Percentiles rank a stretch among this genome's conserved stretches.
Conservation (phyloP, 2,113 vertebrate genomes). For the Mormoops blainvillei region DNA sequence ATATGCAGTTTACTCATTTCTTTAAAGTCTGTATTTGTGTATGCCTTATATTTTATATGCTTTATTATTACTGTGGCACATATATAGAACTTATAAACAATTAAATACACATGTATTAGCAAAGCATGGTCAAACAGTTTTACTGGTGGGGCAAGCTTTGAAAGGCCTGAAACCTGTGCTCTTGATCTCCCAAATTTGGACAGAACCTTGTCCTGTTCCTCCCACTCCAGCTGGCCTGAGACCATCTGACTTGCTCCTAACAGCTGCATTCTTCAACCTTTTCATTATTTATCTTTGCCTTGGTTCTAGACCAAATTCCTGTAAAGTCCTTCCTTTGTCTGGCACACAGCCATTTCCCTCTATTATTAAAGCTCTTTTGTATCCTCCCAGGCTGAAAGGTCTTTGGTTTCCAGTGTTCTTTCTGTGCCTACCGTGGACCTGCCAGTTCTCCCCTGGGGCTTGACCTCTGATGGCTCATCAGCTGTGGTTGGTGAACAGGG, state of each 20-base stretch:
- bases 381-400: neutral
- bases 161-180: neutral
- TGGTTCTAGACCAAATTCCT: neutral
- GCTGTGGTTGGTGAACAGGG: neutral
- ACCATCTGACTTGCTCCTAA: neutral
- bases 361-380: neutral
- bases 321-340: neutral
- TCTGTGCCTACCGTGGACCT: neutral
- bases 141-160: neutral
- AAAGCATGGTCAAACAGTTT: neutral
- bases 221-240: neutral
- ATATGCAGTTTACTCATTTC: neutral
- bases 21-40: neutral
- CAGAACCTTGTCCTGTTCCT: neutral
- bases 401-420: neutral
- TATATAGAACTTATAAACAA: neutral
- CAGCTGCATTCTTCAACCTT: neutral
- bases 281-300: neutral
- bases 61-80: neutral
- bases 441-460: neutral
- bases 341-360: neutral
- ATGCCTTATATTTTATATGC: neutral
- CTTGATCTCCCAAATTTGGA: neutral
- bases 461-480: neutral
- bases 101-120: neutral